Evolutionary conservation across 2,113 vertebrate genomes (phyloP).

Genomic region (Zapornia atra): DNA sequence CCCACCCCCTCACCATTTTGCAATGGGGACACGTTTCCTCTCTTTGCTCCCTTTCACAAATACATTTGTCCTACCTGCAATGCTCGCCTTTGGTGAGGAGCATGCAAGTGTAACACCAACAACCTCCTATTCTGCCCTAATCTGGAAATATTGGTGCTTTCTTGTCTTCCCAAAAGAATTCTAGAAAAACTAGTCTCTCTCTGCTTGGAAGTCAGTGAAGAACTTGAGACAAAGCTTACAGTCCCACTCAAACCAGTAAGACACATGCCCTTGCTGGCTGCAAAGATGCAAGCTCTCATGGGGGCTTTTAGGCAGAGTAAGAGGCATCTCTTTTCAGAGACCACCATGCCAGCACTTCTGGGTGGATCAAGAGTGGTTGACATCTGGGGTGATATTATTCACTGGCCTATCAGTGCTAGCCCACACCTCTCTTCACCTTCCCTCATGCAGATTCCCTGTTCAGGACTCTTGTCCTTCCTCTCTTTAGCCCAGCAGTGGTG

Average conservation of each 20-base stretch:
- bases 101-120: background rate
- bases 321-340: background rate
- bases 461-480: background rate
- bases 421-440: background rate
- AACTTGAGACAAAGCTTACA: background rate
- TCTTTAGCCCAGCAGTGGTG: background rate
- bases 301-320: background rate
- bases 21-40: background rate
- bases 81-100: background rate
- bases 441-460: rapidly evolving
- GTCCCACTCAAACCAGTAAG: background rate
- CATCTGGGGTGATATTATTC: background rate
- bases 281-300: background rate
- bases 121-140: background rate
- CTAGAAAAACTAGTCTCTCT: background rate
- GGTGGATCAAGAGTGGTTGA: background rate
- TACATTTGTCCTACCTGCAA: background rate
- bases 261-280: background rate
- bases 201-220: background rate
- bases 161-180: background rate
- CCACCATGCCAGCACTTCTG: background rate
- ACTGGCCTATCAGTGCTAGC: background rate
- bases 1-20: background rate
- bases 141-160: background rate
- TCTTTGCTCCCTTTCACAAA: background rate